Evolutionary conservation across 2,797 vertebrate species (phyloP).

Genomic region (Myripristis jacobus): DNA sequence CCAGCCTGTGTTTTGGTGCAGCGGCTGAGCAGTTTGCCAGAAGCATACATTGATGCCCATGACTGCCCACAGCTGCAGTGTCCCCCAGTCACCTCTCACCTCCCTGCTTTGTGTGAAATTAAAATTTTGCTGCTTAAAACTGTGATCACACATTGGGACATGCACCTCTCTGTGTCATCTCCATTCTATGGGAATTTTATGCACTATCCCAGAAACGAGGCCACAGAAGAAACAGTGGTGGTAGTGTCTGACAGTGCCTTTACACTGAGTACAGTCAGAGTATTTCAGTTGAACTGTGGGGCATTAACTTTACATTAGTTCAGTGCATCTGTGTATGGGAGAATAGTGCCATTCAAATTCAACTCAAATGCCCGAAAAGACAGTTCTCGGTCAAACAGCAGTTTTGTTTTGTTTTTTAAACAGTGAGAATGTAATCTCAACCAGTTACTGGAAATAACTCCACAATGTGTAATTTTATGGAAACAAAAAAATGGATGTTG

Average conservation of each 20-base stretch:
- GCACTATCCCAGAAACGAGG: not conserved
- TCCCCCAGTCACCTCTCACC: constrained; percentile 64
- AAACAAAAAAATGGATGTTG: not conserved
- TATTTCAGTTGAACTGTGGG: not conserved
- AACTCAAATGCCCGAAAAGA: no score
- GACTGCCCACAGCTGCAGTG: constrained; percentile 54
- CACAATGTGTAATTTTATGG: no score
- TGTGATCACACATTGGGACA: constrained; percentile 14
- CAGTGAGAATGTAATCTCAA: no score
- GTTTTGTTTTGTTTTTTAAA: no score
- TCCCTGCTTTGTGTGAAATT: constrained; percentile 50
- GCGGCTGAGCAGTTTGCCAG: constrained; percentile 69
- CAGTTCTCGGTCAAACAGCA: no score
- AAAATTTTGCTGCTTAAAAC: constrained; percentile 25
- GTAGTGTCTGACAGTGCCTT: not conserved
- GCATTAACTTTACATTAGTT: no score
- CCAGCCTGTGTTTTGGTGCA: constrained; percentile 65
- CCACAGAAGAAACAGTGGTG: not conserved
- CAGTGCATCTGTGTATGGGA: not conserved
- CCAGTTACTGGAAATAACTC: no score
- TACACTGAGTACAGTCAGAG: not conserved
- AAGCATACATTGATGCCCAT: constrained; percentile 65
- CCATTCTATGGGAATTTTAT: constrained; percentile 11
- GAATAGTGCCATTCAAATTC: not conserved
- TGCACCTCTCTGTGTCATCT: constrained; percentile 7